Conservation (phyloP, 1,140 invertebrate species). For the Camponotus vicinus region DNA sequence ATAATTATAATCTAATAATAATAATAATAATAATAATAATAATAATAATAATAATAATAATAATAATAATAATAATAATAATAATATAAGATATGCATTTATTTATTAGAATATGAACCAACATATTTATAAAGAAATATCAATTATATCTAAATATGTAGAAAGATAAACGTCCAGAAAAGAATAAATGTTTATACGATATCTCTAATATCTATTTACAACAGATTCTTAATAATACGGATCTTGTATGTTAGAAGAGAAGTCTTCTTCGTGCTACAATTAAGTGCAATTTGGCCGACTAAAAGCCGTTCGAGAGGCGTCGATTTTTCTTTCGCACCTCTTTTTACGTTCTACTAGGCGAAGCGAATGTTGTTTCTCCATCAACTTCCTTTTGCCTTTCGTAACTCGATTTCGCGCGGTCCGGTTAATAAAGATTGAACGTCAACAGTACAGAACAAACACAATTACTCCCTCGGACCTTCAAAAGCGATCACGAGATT, state of each 20-base stretch:
- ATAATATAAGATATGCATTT: background rate
- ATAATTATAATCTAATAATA: too few species aligned
- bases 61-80: too few species aligned
- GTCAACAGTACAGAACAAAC: conserved; percentile 71
- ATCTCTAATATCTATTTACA: background rate
- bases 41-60: too few species aligned
- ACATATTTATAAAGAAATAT: background rate
- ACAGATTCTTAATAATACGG: conserved; percentile 40
- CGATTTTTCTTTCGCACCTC: conserved; percentile 44
- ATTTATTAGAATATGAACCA: background rate
- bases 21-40: too few species aligned
- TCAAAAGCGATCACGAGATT: conserved; percentile 71
- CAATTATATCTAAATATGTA: background rate
- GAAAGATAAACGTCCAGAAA: background rate
- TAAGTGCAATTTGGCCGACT: conserved; percentile 46
- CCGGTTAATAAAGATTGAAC: conserved; percentile 71
- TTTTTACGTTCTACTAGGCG: conserved; percentile 29
- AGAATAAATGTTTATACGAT: background rate
- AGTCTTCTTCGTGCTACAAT: conserved; percentile 30
- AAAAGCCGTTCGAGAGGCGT: conserved; percentile 40
- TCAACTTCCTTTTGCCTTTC: conserved; percentile 37
- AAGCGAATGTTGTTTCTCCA: conserved; percentile 9
- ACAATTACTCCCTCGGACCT: conserved; percentile 67
- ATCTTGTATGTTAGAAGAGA: conserved; percentile 21
- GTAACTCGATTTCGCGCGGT: conserved; percentile 38